phyloP scores from a whole-genome alignment of 2,113 vertebrate species.

The Halichoerus grypus region DNA sequence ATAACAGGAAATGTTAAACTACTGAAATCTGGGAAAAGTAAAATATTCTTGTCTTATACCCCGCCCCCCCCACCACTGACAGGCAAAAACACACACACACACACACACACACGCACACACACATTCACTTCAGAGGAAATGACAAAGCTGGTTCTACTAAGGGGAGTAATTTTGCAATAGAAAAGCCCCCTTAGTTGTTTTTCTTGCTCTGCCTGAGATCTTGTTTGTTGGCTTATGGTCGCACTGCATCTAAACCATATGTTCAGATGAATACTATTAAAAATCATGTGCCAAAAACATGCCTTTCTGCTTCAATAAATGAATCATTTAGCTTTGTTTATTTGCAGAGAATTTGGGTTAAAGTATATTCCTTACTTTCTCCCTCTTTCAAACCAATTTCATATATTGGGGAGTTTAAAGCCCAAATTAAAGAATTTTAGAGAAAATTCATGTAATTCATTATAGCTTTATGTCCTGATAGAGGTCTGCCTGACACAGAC shows the following conservation, averaged over 20 bases:
- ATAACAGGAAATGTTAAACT: conserved; percentile 65
- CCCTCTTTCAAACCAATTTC: not conserved
- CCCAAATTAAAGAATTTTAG: conserved; percentile 26
- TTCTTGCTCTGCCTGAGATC: conserved; percentile 53
- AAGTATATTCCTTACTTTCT: not conserved
- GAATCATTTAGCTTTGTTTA: not conserved
- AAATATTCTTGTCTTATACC: not conserved
- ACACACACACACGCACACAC: not conserved
- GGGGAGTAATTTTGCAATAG: not conserved
- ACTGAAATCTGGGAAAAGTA: not conserved
- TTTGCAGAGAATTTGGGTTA: conserved; percentile 23
- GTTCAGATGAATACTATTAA: conserved; percentile 53
- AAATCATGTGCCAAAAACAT: conserved; percentile 10
- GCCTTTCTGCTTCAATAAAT: conserved; percentile 5
- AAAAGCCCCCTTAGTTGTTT: conserved; percentile 1
- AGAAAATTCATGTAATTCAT: not conserved
- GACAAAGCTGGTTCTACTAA: not conserved
- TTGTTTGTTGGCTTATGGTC: conserved; percentile 52
- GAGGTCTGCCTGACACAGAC: not conserved
- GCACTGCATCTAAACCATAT: conserved; percentile 51
- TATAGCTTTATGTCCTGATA: not conserved
- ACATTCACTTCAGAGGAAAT: not conserved
- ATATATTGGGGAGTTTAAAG: conserved; percentile 23
- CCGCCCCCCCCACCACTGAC: no score
- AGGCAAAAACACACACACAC: not conserved